These are phyloP conservation scores for Monopterus albus DNA, from an alignment of 2,113 vertebrate species.

Conservation along the genomic window DNA sequence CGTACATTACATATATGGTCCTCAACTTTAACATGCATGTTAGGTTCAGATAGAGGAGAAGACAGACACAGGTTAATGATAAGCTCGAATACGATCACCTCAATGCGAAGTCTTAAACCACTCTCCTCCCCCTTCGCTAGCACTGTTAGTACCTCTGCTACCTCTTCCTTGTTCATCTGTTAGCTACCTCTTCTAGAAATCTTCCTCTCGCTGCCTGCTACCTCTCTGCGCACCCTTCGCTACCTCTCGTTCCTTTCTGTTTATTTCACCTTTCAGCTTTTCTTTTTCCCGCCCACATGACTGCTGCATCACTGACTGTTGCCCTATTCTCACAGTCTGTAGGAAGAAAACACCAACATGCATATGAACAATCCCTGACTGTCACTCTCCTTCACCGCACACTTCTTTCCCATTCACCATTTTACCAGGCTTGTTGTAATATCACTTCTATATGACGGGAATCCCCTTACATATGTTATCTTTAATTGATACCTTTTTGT, in stretches of 20 bases:
- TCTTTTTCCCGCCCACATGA: constrained; percentile 66
- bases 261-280: constrained; percentile 13
- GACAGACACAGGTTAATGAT: constrained; percentile 6
- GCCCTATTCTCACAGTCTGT: constrained; percentile 38
- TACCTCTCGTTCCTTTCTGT: constrained; percentile 62
- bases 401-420: constrained; percentile 39
- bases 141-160: constrained; percentile 73
- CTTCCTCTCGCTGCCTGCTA: constrained; percentile 67
- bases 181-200: constrained; percentile 79
- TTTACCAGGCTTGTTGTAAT: constrained; percentile 61
- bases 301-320: constrained; percentile 74
- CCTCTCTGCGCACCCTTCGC: constrained; percentile 62
- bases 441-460: constrained; percentile 62
- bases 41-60: constrained; percentile 1
- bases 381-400: constrained; percentile 17
- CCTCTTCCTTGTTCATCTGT: constrained; percentile 62
- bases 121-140: constrained; percentile 26
- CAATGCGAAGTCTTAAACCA: constrained; percentile 19
- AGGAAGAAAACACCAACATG: constrained; percentile 43
- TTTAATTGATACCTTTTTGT: constrained; percentile 74
- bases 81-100: background rate
- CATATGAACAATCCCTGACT: constrained; percentile 36
- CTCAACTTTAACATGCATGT: background rate
- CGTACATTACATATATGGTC: background rate
- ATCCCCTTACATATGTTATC: constrained; percentile 70